Base-by-base conservation (phyloP, 2,888 invertebrate genomes). In the Polyommatus icarus region DNA sequence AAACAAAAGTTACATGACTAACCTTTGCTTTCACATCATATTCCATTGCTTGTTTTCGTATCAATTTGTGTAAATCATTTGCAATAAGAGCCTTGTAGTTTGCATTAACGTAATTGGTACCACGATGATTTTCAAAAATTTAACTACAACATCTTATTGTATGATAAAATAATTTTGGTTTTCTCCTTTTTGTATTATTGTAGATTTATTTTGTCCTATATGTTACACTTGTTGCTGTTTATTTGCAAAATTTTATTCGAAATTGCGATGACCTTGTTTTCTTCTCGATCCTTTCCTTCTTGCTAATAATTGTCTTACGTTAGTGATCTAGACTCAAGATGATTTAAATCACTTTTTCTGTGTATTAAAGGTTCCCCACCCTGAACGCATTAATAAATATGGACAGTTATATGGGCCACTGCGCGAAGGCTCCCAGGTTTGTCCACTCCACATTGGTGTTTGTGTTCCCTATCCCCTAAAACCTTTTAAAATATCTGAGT, bases 331-430 rank as follows among this genome's bases (percentile, higher is more conserved):
- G 77, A 76, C 10, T 78, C 67, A 82, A 83, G 80, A 82, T 86
- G 84, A 85, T 89, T 80, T 86, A 89, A 92, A 87, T 91, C 90
- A 86, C 89, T 91, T 91, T 91, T 87, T 95, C 94, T 95, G 91
- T 95, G 95, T 95, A 95, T 95, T 95, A 91, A 95, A 95, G 95
- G 95, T 95, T 91, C 95, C 95, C 91, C 95, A 95, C 92, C 95
- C 95, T 91, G 95, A 94, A 93, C 93, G 94, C 93, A 91, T 94
- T 87, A 94, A 92, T 94, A 94, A 94, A 94, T 94, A 93, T 89
- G 93, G 94, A 94, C 95, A 95, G 95, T 95, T 95, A 94, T 95
- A 95, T 95, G 95, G 95, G 94, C 93, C 93, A 90, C 95, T 95
- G 95, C 95, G 95, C 94, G 96, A 96, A 92, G 95, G 94, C 93